Percentiles rank a stretch among this genome's conserved stretches.
Conservation (phyloP, 2,888 invertebrate genomes). For the Meteorus cinctellus region DNA sequence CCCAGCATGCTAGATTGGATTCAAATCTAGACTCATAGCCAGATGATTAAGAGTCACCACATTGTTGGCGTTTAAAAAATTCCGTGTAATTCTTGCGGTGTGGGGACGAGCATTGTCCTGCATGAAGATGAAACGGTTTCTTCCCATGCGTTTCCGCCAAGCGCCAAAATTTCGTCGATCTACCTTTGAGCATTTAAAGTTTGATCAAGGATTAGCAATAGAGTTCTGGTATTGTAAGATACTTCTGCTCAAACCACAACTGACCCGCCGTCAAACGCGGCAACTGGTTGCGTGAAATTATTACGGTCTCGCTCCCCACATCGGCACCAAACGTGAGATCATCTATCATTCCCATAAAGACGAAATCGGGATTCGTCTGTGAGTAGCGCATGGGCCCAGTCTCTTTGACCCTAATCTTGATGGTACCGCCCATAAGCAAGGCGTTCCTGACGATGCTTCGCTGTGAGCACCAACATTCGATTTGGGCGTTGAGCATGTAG, state of each 20-base stretch:
- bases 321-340: background rate
- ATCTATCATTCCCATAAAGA: background rate
- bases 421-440: background rate
- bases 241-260: background rate
- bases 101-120: background rate
- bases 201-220: background rate
- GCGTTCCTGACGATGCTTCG: background rate
- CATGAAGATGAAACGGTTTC: background rate
- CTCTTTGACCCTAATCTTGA: background rate
- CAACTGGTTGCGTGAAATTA: background rate
- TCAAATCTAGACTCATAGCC: background rate
- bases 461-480: background rate
- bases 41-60: background rate
- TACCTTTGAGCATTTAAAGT: background rate
- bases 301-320: background rate
- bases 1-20: background rate
- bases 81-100: background rate
- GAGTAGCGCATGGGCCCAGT: background rate
- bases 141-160: background rate
- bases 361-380: background rate
- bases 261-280: background rate
- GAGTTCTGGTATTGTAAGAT: background rate
- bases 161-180: background rate
- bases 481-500: slow-evolving; percentile 5
- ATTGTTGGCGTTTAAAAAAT: background rate